Evolutionary conservation across 2,797 vertebrate genomes (phyloP), one percentile per base, ranked within the genome.

Genomic region (Pachyuromys duprasi): DNA sequence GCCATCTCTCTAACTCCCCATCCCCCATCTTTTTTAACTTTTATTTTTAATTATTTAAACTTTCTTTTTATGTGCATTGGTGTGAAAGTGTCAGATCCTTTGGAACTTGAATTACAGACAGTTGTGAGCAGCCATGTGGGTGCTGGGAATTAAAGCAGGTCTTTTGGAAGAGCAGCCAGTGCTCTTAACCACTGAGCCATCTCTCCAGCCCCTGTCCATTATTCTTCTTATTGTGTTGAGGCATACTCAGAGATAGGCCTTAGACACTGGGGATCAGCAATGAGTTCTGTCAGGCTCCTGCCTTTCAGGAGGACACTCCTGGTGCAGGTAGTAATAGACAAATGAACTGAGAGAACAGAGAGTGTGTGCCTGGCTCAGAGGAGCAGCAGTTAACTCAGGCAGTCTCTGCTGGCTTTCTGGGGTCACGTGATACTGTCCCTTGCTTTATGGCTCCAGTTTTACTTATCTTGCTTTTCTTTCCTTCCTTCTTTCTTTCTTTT

Each of bases 261-360:
- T 49, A 36, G 60, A 62, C 31, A 33, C 0, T 14, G 57, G 33
- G 26, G 8, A 53, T n/a, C 20, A 11, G 13, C 33, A 55, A 14
- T 31, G 80, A n/a, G 42, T 57, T 82, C 36, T 5, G 9, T 2
- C 2, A 18, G 20, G 60, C 33, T 72, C 42, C 22, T 2, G 45
- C 15, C 45, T 31, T 81, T 57, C 3, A 24, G 60, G 75, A 33
- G 49, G 45, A 24, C 6, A 8, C 17, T 15, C 60, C 49, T 62
- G 63, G 63, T 76, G n/a, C 13, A 39, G 33, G 53, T 22, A 4
- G 55, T 5, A 1, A 22, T n/a, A 15, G 45, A 33, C 13, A 6
- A 42, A n/a, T 14, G 14, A 11, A 60, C 33, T 2, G n/a, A 28
- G 8, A 70, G 3, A 7, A 12, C 33, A 26, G 24, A 0, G 2